Conservation (phyloP, 2,797 vertebrate genomes). For the Alexandromys oeconomus region DNA sequence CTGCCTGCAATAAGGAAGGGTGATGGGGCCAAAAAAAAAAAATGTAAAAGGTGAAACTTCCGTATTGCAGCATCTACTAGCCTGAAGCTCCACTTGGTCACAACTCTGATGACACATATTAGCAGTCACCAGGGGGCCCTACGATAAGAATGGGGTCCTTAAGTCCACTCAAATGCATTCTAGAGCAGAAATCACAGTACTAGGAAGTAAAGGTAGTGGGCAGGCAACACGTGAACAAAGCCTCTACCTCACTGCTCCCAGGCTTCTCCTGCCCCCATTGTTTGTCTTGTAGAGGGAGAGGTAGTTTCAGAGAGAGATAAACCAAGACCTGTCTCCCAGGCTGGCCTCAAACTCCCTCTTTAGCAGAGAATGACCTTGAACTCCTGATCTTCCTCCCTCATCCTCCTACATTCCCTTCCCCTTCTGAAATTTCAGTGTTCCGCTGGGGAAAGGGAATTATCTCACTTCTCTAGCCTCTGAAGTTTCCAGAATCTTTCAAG, state of each 20-base stretch:
- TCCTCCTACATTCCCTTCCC: not conserved
- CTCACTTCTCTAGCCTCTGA: not conserved
- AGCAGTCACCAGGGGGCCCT: not conserved
- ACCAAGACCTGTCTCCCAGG: too few relatives aligned
- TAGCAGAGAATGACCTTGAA: not conserved
- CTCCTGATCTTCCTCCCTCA: not conserved
- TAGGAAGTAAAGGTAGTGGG: not conserved
- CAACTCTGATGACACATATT: not conserved
- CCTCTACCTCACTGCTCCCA: too few relatives aligned
- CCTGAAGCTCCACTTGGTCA: not conserved
- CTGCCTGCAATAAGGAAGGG: not conserved
- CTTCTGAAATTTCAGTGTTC: not conserved
- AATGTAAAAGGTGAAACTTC: not conserved
- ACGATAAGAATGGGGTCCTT: not conserved
- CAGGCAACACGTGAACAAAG: not conserved
- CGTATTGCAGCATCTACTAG: not conserved
- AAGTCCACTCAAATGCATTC: not conserved
- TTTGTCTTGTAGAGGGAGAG: not conserved
- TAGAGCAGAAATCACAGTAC: not conserved
- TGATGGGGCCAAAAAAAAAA: not conserved
- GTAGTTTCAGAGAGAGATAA: not conserved
- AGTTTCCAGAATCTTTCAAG: not conserved
- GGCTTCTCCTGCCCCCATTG: not conserved
- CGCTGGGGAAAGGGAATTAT: not conserved
- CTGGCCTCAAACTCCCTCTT: not conserved